phyloP scores from a whole-genome alignment of 2,797 vertebrate species.

The Aselliscus stoliczkanus region DNA sequence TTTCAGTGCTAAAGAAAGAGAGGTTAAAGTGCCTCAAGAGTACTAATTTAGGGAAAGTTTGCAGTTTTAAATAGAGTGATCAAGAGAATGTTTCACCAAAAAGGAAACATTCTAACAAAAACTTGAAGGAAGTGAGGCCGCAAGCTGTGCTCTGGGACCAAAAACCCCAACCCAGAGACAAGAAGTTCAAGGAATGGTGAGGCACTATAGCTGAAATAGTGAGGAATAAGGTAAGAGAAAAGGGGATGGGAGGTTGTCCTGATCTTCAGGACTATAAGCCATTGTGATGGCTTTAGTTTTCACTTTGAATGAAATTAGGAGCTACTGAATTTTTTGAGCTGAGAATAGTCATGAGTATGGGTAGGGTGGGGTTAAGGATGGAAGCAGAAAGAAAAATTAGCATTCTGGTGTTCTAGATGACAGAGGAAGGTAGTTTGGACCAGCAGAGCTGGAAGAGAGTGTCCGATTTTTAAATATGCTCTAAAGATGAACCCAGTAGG shows the following conservation, averaged over 20 bases:
- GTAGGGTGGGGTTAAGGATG: neutral
- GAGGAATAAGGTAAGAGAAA: neutral
- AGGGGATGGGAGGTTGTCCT: neutral
- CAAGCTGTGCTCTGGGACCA: neutral
- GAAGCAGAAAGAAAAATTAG: neutral
- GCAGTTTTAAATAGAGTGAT: neutral
- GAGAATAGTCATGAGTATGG: neutral
- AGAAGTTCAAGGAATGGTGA: neutral
- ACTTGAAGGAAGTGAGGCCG: neutral
- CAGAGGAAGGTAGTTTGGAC: neutral
- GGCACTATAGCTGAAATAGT: neutral
- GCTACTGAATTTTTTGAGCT: neutral
- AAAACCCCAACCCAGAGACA: neutral
- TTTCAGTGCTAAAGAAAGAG: neutral
- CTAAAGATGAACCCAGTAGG: neutral
- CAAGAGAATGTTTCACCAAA: neutral
- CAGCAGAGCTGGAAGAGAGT: neutral
- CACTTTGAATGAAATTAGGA: neutral
- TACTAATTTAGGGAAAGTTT: neutral
- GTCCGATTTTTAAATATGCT: neutral
- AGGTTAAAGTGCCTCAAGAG: neutral
- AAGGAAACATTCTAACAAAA: neutral
- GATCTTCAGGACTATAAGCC: neutral
- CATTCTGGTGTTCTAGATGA: neutral
- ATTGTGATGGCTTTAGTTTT: neutral